Evolutionary conservation across 2,113 vertebrate genomes (phyloP).

Genomic region (Tetraodon nigroviridis): DNA sequence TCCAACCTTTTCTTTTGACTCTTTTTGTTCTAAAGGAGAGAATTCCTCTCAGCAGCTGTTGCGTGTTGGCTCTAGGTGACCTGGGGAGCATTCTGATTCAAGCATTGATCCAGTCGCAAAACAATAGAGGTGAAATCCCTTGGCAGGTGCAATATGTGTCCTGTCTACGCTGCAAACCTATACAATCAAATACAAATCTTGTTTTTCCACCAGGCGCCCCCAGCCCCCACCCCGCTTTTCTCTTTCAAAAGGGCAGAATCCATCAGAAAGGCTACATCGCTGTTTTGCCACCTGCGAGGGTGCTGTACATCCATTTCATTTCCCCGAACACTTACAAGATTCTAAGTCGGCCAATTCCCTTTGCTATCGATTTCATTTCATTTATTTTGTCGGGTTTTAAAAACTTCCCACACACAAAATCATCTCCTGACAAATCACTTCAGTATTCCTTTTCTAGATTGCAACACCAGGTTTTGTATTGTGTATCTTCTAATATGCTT

Average conservation of each 20-base stretch:
- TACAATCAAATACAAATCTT: conserved; percentile 67
- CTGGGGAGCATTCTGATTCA: conserved; percentile 49
- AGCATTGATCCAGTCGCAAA: conserved; percentile 65
- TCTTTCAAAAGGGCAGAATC: conserved; percentile 63
- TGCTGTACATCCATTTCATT: conserved; percentile 67
- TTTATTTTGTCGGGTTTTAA: conserved; percentile 62
- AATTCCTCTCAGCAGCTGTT: conserved; percentile 43
- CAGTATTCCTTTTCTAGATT: conserved; percentile 31
- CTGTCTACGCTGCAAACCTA: conserved; percentile 44
- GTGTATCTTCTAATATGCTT: not conserved
- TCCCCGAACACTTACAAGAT: conserved; percentile 61
- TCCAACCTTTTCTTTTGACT: conserved; percentile 30
- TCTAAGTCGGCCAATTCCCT: conserved; percentile 61
- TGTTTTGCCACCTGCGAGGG: conserved; percentile 67
- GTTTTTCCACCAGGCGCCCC: conserved; percentile 41
- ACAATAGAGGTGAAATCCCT: conserved; percentile 60
- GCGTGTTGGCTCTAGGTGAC: conserved; percentile 43
- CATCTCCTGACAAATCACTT: conserved; percentile 61
- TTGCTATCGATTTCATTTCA: conserved; percentile 69
- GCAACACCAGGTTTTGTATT: conserved; percentile 17
- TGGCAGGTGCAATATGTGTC: conserved; percentile 48
- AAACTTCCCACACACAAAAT: conserved; percentile 55
- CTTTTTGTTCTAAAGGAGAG: conserved; percentile 48
- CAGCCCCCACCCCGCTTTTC: conserved; percentile 34
- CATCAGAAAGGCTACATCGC: conserved; percentile 65